These are phyloP conservation scores for Cavia aperea DNA, from an alignment of 2,113 vertebrate genomes.

Conservation along the genomic window DNA sequence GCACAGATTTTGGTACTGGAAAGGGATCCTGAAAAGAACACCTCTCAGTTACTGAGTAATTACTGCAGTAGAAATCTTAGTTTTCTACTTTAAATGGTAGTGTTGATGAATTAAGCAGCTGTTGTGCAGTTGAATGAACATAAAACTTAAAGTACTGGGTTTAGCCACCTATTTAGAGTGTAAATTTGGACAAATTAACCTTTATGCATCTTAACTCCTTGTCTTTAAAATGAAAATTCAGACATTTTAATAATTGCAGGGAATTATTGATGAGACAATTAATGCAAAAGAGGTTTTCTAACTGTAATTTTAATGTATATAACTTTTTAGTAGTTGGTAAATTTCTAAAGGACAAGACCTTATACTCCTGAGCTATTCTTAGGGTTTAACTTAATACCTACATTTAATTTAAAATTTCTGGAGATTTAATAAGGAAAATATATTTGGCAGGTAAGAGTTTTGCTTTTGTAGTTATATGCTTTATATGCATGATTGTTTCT, in stretches of 20 bases:
- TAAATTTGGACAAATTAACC: conserved; percentile 22
- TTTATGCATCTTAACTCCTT: conserved; percentile 15
- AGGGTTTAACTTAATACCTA: neutral
- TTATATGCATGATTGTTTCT: neutral
- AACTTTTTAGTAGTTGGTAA: neutral
- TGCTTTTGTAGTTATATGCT: neutral
- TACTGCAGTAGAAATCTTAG: neutral
- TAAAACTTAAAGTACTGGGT: neutral
- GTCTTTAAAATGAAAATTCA: conserved; percentile 13
- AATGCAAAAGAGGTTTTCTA: neutral
- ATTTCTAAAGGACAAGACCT: neutral
- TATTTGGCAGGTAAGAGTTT: neutral
- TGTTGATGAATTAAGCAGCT: neutral
- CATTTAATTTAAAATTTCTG: neutral
- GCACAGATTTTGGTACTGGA: neutral
- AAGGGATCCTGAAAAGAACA: neutral
- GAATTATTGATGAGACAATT: conserved; percentile 1
- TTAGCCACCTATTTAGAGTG: neutral
- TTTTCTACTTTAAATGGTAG: neutral
- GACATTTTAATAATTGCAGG: neutral
- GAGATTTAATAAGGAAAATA: neutral
- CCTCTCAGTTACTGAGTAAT: neutral
- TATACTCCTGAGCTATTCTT: neutral
- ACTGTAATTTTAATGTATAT: neutral
- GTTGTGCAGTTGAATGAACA: neutral